Base-by-base conservation (phyloP, 2,888 invertebrate species). In the Morpho deidamia region DNA sequence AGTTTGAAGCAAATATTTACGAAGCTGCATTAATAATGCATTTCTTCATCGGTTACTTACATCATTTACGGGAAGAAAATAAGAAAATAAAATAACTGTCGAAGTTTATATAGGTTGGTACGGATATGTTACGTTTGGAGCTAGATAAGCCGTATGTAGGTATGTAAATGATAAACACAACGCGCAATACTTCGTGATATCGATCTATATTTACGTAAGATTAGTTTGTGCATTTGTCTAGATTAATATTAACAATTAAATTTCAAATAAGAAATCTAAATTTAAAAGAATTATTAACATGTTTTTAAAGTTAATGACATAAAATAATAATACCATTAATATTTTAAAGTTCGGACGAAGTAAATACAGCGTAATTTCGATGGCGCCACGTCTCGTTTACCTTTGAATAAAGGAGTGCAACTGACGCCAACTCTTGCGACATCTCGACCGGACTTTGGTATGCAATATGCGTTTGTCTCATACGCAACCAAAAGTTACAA, bases 381-480 rank as follows among this genome's bases (percentile, higher is more conserved):
- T 68, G 78, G 78, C 80, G 79, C 78, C 79, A 71, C 60, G 65
- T 66, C 64, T 70, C 71, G 70, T 71, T 61, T 57, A 65, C 70
- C 68, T 77, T 77, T 69, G 71, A 79, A 82, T 78, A 72, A 67
- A 67, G 71, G 70, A 71, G 66, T 71, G 70, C 73, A 77, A 73
- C 74, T 73, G 78, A 77, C 82, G 81, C 78, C 78, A 76, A 67
- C 65, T 71, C 65, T 84, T 84, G 83, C 86, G 79, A 85, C 84
- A 86, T 64, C 61, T 47, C 61, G 50, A 69, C 76, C 74, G 78
- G 76, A 74, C 77, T 70, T 66, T 64, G 74, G 76, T 74, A 78
- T 77, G 74, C 76, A 74, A 75, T 74, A 71, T 70, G 68, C 67
- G 66, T 69, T 69, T 67, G 66, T 68, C 63, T 68, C 61, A 51